Evolutionary conservation across 2,888 invertebrate species (phyloP), one percentile per base, ranked within the genome.

Genomic region (Polylopha cassiicola): DNA sequence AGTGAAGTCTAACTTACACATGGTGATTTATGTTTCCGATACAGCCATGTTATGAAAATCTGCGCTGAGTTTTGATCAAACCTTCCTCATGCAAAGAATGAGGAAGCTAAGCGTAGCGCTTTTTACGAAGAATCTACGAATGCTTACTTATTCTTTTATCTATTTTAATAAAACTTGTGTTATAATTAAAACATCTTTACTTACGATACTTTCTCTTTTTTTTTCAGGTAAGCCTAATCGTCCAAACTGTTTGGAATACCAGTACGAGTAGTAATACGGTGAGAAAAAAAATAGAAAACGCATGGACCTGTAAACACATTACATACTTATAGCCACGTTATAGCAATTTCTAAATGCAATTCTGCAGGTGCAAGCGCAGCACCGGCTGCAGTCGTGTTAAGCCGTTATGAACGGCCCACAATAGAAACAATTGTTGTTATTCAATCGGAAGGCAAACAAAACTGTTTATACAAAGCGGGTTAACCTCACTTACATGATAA

Each of bases 161-260:
- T n/a, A n/a, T n/a, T n/a, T n/a, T n/a, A n/a, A n/a, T n/a, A n/a
- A n/a, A n/a, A n/a, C n/a, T n/a, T n/a, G n/a, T 14, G 10, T 18
- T 10, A 14, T 26, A 13, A 27, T 26, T 14, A 20, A 7, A 34
- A 30, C 15, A 10, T 6, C 9, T n/a, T 27, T 1, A 17, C 15
- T 41, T 30, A 36, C 10, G 17, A 30, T 26, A 32, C 29, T 17
- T 22, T 46, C 37, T 41, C 43, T 49, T 47, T 55, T 39, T 50
- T 50, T 54, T 62, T 24, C 63, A 65, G 65, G 65, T 65, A 65
- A 63, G 65, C 56, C n/a, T n/a, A n/a, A 51, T 45, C 29, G 24
- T 15, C 2, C 9, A 21, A 18, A 4, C 18, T n/a, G 5, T 7
- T 13, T 7, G 10, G 18, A 20, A 14, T 24, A 10, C n/a, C n/a